Percentiles rank a stretch among this genome's conserved stretches.
phyloP scores from a whole-genome alignment of 2,888 invertebrate species.

The Smittia sp. region DNA sequence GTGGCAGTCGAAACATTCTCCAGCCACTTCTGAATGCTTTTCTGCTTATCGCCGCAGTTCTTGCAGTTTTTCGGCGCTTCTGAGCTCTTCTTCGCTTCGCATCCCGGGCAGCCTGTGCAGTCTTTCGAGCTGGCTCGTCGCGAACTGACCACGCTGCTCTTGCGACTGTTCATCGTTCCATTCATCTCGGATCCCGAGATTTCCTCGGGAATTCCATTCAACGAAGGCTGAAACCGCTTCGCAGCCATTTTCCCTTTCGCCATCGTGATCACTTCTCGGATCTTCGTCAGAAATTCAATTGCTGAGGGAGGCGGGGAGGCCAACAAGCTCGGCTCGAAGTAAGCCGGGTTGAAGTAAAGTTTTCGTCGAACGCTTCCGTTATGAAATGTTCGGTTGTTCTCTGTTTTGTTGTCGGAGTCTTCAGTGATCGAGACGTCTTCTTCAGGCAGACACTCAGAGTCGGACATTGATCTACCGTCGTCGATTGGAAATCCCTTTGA shows the following conservation, averaged over 20 bases:
- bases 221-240: slow-evolving; percentile 74
- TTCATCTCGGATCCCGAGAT: slow-evolving; percentile 55
- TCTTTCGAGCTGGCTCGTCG: slow-evolving; percentile 61
- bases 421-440: slow-evolving; percentile 84
- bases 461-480: slow-evolving; percentile 44
- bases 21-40: slow-evolving; percentile 72
- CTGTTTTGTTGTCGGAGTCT: slow-evolving; percentile 61
- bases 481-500: slow-evolving; percentile 45
- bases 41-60: slow-evolving; percentile 67
- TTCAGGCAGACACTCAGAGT: slow-evolving; percentile 70
- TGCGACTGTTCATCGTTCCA: slow-evolving; percentile 53
- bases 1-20: slow-evolving; percentile 62
- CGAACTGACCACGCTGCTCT: slow-evolving; percentile 59
- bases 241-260: slow-evolving; percentile 85
- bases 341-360: slow-evolving; percentile 86
- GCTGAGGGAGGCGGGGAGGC: slow-evolving; percentile 85
- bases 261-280: slow-evolving; percentile 84
- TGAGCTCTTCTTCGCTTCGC: slow-evolving; percentile 48
- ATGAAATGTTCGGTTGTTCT: slow-evolving; percentile 45
- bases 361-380: slow-evolving; percentile 71
- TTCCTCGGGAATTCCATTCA: slow-evolving; percentile 81
- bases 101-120: slow-evolving; percentile 69
- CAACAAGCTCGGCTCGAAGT: slow-evolving; percentile 82
- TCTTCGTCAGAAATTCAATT: slow-evolving; percentile 82
- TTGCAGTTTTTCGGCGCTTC: slow-evolving; percentile 45